Percentiles rank a stretch among this genome's conserved stretches.
phyloP scores from a whole-genome alignment of 1,140 invertebrate species.

The Pachypsylla venusta region DNA sequence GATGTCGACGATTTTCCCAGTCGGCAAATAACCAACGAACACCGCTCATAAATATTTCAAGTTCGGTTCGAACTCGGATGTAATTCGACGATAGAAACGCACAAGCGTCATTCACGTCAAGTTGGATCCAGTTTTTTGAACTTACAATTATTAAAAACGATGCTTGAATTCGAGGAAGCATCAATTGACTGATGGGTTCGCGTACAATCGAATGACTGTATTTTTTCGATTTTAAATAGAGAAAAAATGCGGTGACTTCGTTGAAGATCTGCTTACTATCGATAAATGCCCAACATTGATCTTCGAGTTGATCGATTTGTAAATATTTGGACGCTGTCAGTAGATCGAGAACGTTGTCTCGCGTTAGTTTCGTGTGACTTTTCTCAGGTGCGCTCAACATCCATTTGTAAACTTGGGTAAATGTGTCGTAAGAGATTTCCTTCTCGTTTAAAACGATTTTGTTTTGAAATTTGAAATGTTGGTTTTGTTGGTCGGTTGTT shows the following conservation, averaged over 20 bases:
- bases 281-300: slow-evolving; percentile 55
- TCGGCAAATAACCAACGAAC: slow-evolving; percentile 53
- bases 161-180: slow-evolving; percentile 51
- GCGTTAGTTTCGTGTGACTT: slow-evolving; percentile 39
- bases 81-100: slow-evolving; percentile 47
- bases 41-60: slow-evolving; percentile 57
- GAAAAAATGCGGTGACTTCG: slow-evolving; percentile 51
- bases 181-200: slow-evolving; percentile 44
- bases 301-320: slow-evolving; percentile 42
- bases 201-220: slow-evolving; percentile 30
- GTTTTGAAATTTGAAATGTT: not conserved
- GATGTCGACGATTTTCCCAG: slow-evolving; percentile 39
- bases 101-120: slow-evolving; percentile 43
- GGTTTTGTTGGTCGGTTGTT: not conserved
- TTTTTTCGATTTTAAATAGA: slow-evolving; percentile 44
- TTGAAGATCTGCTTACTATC: slow-evolving; percentile 45
- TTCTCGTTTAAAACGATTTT: slow-evolving; percentile 23
- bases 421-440: slow-evolving; percentile 40
- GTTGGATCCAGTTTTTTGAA: slow-evolving; percentile 47
- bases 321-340: slow-evolving; percentile 49
- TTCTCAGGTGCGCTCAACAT: slow-evolving; percentile 44
- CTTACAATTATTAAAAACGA: slow-evolving; percentile 55
- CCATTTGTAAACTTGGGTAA: slow-evolving; percentile 55
- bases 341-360: slow-evolving; percentile 49
- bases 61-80: slow-evolving; percentile 54